Base-by-base conservation (phyloP, 2,888 invertebrate species). In the Esperia sulphurella region DNA sequence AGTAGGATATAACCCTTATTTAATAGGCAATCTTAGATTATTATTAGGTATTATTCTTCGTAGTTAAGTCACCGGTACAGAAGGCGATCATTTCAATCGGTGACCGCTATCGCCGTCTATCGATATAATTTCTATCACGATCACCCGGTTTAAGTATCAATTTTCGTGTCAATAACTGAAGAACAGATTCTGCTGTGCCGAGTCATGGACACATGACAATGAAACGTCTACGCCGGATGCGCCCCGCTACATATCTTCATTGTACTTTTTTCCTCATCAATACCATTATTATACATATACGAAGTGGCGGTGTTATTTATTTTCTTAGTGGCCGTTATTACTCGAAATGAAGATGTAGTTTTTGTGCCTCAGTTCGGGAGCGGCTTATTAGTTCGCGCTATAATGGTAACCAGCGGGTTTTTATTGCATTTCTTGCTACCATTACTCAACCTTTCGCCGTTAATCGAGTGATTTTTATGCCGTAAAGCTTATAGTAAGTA, bases 341-440 rank as follows among this genome's bases (percentile, higher is more conserved):
- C 75, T 68, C 59, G 65, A 74, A 75, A 77, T 83, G 81, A 80
- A 79, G 75, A 71, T 71, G 79, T 75, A 70, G 71, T 85, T 86
- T 83, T 83, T 84, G 71, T 68, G 59, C 60, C 57, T 62, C 60
- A 68, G 62, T 69, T 65, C 63, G 65, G 67, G 65, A 68, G 65
- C 21, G 21, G 21, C 73, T 79, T 76, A 81, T 79, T 79, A 80
- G 73, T 73, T 71, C 74, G 68, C 68, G 71, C 64, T 73, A 68
- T 77, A 77, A 78, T 80, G 70, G 66, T 66, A 71, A 71, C 64
- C 63, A 69, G 51, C 14, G 61, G 68, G 67, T 51, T 77, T 79
- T 81, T 79, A 67, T 75, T 63, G 61, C 59, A 57, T 68, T 72
- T 78, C 70, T 76, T 75, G 69, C 67, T 59, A 57, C 65, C 60